Base-by-base conservation (phyloP, 1,140 invertebrate genomes). In the Leptinotarsa texana region DNA sequence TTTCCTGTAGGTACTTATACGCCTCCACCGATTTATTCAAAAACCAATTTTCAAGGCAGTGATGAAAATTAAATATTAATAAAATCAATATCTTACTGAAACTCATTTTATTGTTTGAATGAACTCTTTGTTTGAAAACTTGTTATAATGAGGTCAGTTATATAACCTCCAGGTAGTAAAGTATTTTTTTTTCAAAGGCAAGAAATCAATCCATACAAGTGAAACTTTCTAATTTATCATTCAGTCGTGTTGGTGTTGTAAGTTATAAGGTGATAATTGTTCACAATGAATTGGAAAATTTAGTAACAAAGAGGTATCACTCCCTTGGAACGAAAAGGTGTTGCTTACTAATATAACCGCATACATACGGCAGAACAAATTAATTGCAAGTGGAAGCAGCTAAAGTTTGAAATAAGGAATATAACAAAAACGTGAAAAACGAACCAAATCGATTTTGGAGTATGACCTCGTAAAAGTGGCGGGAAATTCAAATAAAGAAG, bases 111-210 rank as follows among this genome's bases (percentile, higher is more conserved):
- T 57, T 57, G 51, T 57, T 57, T 13, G n/a, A 8, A 8, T 15
- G 51, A 57, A 15, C 13, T 17, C 15, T 18, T 33, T 57, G 15
- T 15, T 57, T 57, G 13, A 18, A 57, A 57, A 57, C 51, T 2
- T 18, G 51, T 57, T 57, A 17, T 17, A 57, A 17, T 3, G 51
- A 57, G 51, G 51, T 57, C 51, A 57, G 17, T 57, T 57, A 57
- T 57, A 57, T 57, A 57, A 57, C 17, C 51, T 57, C 17, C n/a
- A 57, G 15, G 51, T 57, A n/a, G 33, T 42, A 17, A 57, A 18
- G 51, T 57, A 57, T 57, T 57, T 57, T 57, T 57, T 57, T 57
- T 57, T n/a, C 51, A 57, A 57, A 57, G 15, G n/a, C 51, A 57
- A 57, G 51, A 57, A 18, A 57, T 4, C 51, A 57, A 57, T 57